Percentiles rank a stretch among this genome's conserved stretches.
These are phyloP conservation scores for Acronicta alni DNA, from an alignment of 2,888 invertebrate genomes.

Conservation along the genomic window DNA sequence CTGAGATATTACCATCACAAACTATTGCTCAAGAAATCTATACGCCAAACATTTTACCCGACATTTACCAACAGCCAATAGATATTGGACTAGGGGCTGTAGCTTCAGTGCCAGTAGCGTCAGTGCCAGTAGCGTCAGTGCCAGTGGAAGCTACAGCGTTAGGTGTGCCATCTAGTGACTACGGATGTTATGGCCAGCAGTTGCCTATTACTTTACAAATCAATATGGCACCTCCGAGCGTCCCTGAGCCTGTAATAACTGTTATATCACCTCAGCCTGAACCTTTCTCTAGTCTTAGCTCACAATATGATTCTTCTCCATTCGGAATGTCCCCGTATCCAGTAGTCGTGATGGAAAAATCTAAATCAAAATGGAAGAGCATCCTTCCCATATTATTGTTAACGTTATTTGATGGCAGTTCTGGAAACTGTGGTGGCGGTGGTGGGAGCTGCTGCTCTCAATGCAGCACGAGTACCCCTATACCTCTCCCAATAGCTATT, in stretches of 20 bases:
- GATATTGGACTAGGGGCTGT: slow-evolving; percentile 5
- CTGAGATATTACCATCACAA: slow-evolving; percentile 18
- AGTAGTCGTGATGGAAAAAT: slow-evolving; percentile 63
- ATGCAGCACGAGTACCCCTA: slow-evolving; percentile 57
- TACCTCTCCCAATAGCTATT: slow-evolving; percentile 72
- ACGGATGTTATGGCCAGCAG: slow-evolving; percentile 11
- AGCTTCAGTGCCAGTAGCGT: slow-evolving; percentile 11
- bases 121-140: slow-evolving; percentile 14
- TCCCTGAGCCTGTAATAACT: slow-evolving; percentile 62
- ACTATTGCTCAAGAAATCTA: slow-evolving; percentile 15
- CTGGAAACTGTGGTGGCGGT: slow-evolving; percentile 40
- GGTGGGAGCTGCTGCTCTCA: slow-evolving; percentile 53
- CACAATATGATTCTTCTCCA: slow-evolving; percentile 35
- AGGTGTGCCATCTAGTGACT: slow-evolving; percentile 5
- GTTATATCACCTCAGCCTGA: slow-evolving; percentile 55
- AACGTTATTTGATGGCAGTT: slow-evolving; percentile 62
- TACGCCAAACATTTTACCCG: slow-evolving; percentile 1
- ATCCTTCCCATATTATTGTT: slow-evolving; percentile 70
- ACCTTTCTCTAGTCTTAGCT: slow-evolving; percentile 16
- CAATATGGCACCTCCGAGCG: slow-evolving; percentile 64
- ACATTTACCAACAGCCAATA: not conserved
- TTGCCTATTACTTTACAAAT: slow-evolving; percentile 70
- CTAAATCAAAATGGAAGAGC: slow-evolving; percentile 62
- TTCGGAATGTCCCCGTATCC: slow-evolving; percentile 46
- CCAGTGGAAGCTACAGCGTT: slow-evolving; percentile 12